Percentiles rank a stretch among this genome's conserved stretches.
These are phyloP conservation scores for Taenioides sp. DNA, from an alignment of 2,797 vertebrate genomes.

Conservation along the genomic window DNA sequence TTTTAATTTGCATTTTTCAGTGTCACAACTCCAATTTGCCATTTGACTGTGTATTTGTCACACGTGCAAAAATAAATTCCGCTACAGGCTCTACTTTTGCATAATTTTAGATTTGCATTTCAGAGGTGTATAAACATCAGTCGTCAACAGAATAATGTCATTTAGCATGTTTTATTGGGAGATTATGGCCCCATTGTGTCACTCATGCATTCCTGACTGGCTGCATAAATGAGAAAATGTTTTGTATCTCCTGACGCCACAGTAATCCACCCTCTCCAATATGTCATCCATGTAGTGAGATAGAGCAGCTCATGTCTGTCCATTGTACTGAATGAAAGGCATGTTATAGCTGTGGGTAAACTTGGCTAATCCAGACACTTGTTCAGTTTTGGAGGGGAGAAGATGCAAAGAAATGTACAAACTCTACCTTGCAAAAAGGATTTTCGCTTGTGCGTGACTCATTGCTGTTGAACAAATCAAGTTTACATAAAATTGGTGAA, in stretches of 20 bases:
- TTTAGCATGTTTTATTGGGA: slow-evolving; percentile 42
- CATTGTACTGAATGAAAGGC: slow-evolving; percentile 36
- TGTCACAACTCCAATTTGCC: slow-evolving; percentile 14
- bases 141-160: slow-evolving; percentile 28
- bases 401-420: slow-evolving; percentile 7
- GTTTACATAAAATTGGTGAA: slow-evolving; percentile 15
- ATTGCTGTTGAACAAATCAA: slow-evolving; percentile 28
- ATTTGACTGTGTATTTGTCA: slow-evolving; percentile 32
- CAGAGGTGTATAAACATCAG: slow-evolving; percentile 33
- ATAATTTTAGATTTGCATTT: slow-evolving; percentile 30
- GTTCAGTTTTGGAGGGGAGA: not conserved
- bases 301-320: slow-evolving; percentile 41
- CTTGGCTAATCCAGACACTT: slow-evolving; percentile 31
- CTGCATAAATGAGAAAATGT: slow-evolving; percentile 42
- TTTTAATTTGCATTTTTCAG: not conserved
- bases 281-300: slow-evolving; percentile 53
- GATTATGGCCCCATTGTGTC: slow-evolving; percentile 51
- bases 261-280: slow-evolving; percentile 55
- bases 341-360: slow-evolving; percentile 27
- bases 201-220: slow-evolving; percentile 44
- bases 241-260: slow-evolving; percentile 45
- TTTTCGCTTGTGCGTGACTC: slow-evolving; percentile 9
- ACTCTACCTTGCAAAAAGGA: slow-evolving; percentile 1
- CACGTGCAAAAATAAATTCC: slow-evolving; percentile 37
- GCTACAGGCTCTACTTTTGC: slow-evolving; percentile 26